Percentiles rank a stretch among this genome's conserved stretches.
phyloP scores from a whole-genome alignment of 2,113 vertebrate genomes.

The Brachypodius melanocephalos region DNA sequence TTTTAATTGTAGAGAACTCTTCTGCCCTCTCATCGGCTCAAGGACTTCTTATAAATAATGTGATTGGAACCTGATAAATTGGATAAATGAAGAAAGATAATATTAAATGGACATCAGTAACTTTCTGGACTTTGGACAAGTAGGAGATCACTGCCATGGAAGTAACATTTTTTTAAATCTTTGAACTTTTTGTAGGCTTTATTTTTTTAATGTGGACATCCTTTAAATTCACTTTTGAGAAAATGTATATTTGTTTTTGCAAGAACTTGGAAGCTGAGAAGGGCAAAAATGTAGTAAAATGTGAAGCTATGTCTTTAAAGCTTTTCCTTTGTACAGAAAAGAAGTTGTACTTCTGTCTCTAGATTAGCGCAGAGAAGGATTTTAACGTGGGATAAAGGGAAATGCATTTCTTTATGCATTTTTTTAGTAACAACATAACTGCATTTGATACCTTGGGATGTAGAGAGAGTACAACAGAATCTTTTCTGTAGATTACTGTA shows the following conservation, averaged over 20 bases:
- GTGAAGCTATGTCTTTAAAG: constrained; percentile 78
- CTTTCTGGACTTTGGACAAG: constrained; percentile 72
- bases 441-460: constrained; percentile 22
- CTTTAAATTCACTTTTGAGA: constrained; percentile 77
- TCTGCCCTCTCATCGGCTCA: constrained; percentile 70
- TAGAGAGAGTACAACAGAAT: constrained; percentile 40
- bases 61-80: constrained; percentile 73
- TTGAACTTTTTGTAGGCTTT: constrained; percentile 84
- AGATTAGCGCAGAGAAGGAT: constrained; percentile 17
- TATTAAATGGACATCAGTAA: constrained; percentile 68
- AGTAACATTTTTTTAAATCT: constrained; percentile 78
- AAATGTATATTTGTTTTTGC: constrained; percentile 78
- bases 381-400: constrained; percentile 39
- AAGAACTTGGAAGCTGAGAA: constrained; percentile 74
- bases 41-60: constrained; percentile 70
- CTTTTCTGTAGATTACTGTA: constrained; percentile 74
- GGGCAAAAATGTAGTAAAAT: constrained; percentile 76
- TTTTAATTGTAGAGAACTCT: constrained; percentile 75
- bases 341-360: constrained; percentile 61
- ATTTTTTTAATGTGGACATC: constrained; percentile 86
- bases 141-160: constrained; percentile 80
- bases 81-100: constrained; percentile 64
- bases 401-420: constrained; percentile 53
- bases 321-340: constrained; percentile 73
- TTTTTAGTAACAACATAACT: constrained; percentile 30